Evolutionary conservation across 2,888 invertebrate genomes (phyloP).

Genomic region (Drosophila quasianomalipes): DNA sequence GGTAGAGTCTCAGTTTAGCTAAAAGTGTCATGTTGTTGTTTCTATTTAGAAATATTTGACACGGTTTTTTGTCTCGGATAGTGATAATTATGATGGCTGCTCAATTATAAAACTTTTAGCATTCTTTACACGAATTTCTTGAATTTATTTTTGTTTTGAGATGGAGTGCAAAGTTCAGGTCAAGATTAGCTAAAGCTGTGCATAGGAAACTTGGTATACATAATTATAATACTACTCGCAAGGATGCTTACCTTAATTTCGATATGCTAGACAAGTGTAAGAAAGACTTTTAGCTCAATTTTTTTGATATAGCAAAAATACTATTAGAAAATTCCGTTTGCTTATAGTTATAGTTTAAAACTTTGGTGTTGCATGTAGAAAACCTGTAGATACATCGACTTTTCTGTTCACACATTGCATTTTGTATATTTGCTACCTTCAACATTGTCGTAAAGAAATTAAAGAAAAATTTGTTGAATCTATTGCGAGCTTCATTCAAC

Average conservation of each 20-base stretch:
- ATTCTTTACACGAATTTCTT: neutral
- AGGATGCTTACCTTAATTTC: neutral
- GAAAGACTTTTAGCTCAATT: too few relatives aligned
- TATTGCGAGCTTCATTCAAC: neutral
- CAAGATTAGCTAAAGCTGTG: neutral
- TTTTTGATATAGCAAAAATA: neutral
- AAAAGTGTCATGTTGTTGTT: slow-evolving; percentile 71
- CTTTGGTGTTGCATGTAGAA: neutral
- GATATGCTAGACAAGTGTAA: neutral
- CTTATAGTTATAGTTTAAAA: neutral
- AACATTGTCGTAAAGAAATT: neutral
- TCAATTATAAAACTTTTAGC: slow-evolving; percentile 19
- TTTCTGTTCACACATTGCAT: neutral
- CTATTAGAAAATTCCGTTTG: neutral
- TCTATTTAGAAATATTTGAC: slow-evolving; percentile 77
- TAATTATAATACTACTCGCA: neutral
- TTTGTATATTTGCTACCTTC: too few relatives aligned
- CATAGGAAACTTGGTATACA: neutral
- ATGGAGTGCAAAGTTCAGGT: neutral
- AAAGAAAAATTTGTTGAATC: slow-evolving; percentile 10
- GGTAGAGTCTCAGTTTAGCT: slow-evolving; percentile 52
- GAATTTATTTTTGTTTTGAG: neutral
- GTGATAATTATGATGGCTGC: slow-evolving; percentile 56
- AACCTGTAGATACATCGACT: neutral
- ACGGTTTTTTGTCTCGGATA: slow-evolving; percentile 60